phyloP scores from a whole-genome alignment of 1,140 invertebrate species.

The Lerema accius region DNA sequence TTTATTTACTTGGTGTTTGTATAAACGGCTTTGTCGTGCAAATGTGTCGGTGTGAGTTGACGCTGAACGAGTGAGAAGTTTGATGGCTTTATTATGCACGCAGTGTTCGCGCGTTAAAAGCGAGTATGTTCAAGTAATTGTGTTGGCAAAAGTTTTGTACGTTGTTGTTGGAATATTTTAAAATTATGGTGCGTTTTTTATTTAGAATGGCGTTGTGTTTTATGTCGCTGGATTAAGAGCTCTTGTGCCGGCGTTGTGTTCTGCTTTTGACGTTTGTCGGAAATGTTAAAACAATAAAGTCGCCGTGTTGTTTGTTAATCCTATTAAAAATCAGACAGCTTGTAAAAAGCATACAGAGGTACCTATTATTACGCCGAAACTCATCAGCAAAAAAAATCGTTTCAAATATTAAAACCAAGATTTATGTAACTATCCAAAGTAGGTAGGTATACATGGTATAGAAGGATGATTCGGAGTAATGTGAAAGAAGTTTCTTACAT shows the following conservation, averaged over 20 bases:
- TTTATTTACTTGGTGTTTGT: constrained; percentile 18
- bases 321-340: no score
- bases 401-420: no score
- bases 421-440: no score
- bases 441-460: background rate
- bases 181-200: background rate
- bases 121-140: background rate
- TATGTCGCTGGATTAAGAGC: no score
- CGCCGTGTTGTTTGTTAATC: no score
- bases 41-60: constrained; percentile 23
- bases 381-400: no score
- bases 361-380: no score
- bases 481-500: constrained; percentile 1
- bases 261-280: no score
- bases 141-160: background rate
- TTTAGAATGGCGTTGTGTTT: background rate
- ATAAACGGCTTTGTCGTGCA: constrained; percentile 27
- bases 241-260: no score
- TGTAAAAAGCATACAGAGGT: no score
- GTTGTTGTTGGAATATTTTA: background rate
- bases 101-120: constrained; percentile 1
- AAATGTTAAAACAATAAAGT: no score
- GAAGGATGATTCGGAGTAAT: background rate
- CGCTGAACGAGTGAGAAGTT: constrained; percentile 25
- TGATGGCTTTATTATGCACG: constrained; percentile 27